These are phyloP conservation scores for Sternarchorhynchus goeldii DNA, from an alignment of 2,797 vertebrate genomes.

Conservation along the genomic window DNA sequence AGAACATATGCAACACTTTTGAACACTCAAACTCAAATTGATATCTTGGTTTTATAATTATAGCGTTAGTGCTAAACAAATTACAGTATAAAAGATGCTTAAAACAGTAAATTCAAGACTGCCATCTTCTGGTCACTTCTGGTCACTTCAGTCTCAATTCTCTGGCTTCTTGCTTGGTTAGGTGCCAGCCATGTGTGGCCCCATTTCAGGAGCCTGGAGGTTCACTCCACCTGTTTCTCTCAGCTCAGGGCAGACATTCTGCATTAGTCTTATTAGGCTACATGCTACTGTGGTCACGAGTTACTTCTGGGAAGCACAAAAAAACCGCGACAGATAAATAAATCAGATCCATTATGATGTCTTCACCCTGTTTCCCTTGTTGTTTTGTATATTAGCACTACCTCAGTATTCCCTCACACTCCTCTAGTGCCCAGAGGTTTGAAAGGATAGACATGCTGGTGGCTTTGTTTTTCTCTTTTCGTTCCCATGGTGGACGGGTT, in stretches of 20 bases:
- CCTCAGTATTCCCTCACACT: too few species aligned
- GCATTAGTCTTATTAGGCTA: conserved; percentile 27
- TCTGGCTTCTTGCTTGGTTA: conserved; percentile 42
- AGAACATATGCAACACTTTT: not conserved
- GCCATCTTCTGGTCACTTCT: conserved; percentile 62
- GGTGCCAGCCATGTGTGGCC: conserved; percentile 49
- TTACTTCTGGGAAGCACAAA: not conserved
- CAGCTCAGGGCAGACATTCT: conserved; percentile 15
- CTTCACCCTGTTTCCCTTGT: not conserved
- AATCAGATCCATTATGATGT: not conserved
- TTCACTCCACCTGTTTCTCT: conserved; percentile 41
- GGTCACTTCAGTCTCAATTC: conserved; percentile 24
- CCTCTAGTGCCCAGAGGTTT: too few species aligned
- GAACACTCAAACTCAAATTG: not conserved
- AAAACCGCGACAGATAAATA: too few species aligned
- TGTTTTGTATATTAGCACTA: too few species aligned
- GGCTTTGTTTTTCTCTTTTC: too few species aligned
- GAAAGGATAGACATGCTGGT: too few species aligned
- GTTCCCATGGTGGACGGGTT: too few species aligned
- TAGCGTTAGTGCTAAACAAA: not conserved
- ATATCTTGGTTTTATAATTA: not conserved
- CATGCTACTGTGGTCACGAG: not conserved
- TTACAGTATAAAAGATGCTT: not conserved
- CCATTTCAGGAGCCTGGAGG: conserved; percentile 37
- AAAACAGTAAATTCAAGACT: conserved; percentile 23